These are phyloP conservation scores for Microtus ochrogaster DNA, from an alignment of 2,113 vertebrate species.

Conservation along the genomic window DNA sequence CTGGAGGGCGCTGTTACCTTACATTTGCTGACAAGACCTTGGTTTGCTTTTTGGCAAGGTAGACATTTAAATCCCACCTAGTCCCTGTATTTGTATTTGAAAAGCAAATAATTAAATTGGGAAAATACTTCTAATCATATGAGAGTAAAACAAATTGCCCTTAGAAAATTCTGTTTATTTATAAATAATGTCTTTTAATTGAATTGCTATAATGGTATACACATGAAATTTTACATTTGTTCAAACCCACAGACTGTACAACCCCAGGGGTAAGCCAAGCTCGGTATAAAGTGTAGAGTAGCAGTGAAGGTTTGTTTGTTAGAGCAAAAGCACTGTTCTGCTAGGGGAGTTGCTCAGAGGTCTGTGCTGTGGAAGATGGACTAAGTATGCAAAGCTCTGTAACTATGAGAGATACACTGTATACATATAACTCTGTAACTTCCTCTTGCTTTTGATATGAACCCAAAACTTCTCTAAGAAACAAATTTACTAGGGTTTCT, in stretches of 20 bases:
- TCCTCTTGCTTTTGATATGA: not conserved
- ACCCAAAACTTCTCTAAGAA: not conserved
- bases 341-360: rapidly evolving
- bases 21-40: not conserved
- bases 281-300: rapidly evolving
- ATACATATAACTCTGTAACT: not conserved
- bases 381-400: rapidly evolving
- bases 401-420: too few species aligned
- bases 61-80: not conserved
- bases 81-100: not conserved
- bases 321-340: not conserved
- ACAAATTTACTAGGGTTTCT: too few species aligned
- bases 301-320: not conserved
- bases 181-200: not conserved
- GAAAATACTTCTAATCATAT: not conserved
- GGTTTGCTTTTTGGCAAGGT: rapidly evolving
- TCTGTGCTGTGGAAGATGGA: too few species aligned
- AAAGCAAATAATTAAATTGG: not conserved
- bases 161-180: conserved; percentile 26
- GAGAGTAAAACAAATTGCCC: not conserved
- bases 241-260: not conserved
- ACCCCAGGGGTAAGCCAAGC: not conserved
- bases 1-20: conserved; percentile 52
- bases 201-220: not conserved
- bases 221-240: not conserved